Evolutionary conservation across 2,888 invertebrate species (phyloP).

Genomic region (Orthosia incerta): DNA sequence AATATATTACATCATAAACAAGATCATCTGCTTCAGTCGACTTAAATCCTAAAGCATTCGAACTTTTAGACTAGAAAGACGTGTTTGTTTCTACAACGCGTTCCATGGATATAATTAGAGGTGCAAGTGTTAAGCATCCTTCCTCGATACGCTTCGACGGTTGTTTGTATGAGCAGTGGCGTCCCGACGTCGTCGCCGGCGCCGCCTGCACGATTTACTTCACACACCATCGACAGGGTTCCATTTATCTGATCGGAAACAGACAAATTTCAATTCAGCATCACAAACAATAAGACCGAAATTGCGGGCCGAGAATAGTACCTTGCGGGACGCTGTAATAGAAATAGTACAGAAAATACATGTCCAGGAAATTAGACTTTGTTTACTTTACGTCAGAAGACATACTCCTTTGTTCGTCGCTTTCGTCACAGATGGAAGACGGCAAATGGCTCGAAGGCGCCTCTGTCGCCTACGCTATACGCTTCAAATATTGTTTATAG

Average conservation of each 20-base stretch:
- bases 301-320: constrained; percentile 46
- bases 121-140: constrained; percentile 89
- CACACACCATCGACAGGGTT: constrained; percentile 71
- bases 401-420: constrained; percentile 84
- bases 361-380: constrained; percentile 88
- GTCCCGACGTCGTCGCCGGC: constrained; percentile 87
- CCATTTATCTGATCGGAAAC: constrained; percentile 63
- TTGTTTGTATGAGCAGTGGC: constrained; percentile 85
- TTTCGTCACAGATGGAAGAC: constrained; percentile 82
- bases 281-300: constrained; percentile 57
- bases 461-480: constrained; percentile 81
- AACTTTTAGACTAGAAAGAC: constrained; percentile 71
- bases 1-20: constrained; percentile 61
- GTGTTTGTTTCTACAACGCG: constrained; percentile 84
- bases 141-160: constrained; percentile 87
- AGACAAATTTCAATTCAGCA: constrained; percentile 64
- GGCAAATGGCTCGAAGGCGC: constrained; percentile 82
- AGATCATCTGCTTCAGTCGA: constrained; percentile 56
- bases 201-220: constrained; percentile 87
- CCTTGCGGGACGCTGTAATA: constrained; percentile 42
- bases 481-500: constrained; percentile 76
- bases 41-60: constrained; percentile 55
- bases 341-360: constrained; percentile 74
- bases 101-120: constrained; percentile 88
- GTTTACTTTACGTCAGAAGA: constrained; percentile 86